Base-by-base conservation (phyloP, 2,888 invertebrate genomes). In the Chymomyza fuscimana region DNA sequence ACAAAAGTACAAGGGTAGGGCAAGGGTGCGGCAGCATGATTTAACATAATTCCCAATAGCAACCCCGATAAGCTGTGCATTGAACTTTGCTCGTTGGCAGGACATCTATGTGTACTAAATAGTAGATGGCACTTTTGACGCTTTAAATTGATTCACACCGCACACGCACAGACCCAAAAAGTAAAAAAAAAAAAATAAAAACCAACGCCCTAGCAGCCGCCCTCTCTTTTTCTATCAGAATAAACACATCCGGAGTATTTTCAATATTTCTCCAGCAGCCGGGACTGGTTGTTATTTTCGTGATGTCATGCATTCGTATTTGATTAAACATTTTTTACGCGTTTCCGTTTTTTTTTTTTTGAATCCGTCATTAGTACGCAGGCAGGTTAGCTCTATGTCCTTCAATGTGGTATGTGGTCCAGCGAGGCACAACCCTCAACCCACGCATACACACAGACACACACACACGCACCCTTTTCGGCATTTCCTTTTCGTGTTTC, bases 261-360 rank as follows among this genome's bases (percentile, higher is more conserved):
- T 46, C 40, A 46, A 46, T 46, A 46, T 46, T 46, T 46, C 12
- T 46, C 54, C 46, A 52, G 63, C 54, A 29, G 52, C 63, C 25
- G 10, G 63, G 32, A n/a, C 10, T 52, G 52, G 46, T 50, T 46
- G 12, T 22, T 29, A 40, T 67, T 40, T 61, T 40, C 87, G 85
- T 88, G 77, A 70, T 79, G 87, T 83, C 89, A 83, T 82, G 89
- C 88, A 78, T 81, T 87, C 80, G 75, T 81, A 69, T 71, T 89
- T 89, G 86, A 86, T 89, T 88, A 87, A 83, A 86, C 80, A 82
- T 82, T 89, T 88, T 88, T 89, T 88, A 88, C 79, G 86, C 82
- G 76, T 78, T 89, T 88, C 88, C 88, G 89, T 79, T 25, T 25
- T 76, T 71, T 66, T 66, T 69, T 66, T 69, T 58, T 54, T 63